Conservation (phyloP, 2,797 vertebrate species). For the Graptemys geographica region DNA sequence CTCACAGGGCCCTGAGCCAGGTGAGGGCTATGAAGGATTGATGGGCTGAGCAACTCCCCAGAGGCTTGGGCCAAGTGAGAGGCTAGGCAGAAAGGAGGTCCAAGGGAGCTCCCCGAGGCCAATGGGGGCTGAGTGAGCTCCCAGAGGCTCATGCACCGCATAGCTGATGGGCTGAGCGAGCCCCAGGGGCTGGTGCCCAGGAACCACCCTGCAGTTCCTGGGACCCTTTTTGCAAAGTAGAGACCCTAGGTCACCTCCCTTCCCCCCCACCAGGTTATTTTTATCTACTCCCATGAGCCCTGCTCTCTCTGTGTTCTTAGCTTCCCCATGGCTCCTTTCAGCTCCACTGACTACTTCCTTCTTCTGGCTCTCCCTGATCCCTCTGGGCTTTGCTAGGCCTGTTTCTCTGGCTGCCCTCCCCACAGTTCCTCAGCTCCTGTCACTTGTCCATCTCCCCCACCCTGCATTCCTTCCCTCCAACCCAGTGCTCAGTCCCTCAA, state of each 20-base stretch:
- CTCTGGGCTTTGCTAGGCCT: not conserved
- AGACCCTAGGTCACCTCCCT: no score
- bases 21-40: not conserved
- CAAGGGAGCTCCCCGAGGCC: not conserved
- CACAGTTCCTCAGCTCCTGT: no score
- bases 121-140: not conserved
- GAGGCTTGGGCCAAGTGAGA: not conserved
- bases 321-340: not conserved
- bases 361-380: not conserved
- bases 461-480: not conserved
- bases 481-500: not conserved
- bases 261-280: not conserved
- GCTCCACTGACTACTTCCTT: no score
- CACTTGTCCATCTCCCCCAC: no score
- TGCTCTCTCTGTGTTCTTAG: not conserved
- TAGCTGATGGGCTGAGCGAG: not conserved
- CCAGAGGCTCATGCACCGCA: not conserved
- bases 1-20: not conserved
- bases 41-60: not conserved
- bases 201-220: not conserved
- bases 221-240: not conserved
- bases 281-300: not conserved
- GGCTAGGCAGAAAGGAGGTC: not conserved
- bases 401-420: no score
- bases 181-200: not conserved